A percentile compares a stretch with the other conserved stretches of the same genome.
Conservation (phyloP, 30 jellyfish, hydroid and myxozoan genomes). For the Aurelia sp. region DNA sequence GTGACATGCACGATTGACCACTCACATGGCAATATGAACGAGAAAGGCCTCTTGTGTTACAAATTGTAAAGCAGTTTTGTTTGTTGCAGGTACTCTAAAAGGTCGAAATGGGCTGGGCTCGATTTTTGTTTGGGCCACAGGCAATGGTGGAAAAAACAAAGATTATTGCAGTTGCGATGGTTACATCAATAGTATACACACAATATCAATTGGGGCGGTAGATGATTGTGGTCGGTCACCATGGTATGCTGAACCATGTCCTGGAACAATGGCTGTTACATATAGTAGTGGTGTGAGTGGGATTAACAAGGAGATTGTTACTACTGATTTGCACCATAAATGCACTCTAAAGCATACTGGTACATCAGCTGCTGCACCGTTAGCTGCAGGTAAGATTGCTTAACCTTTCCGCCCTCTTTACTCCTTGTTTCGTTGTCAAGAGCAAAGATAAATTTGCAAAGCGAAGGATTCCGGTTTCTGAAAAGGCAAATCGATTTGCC, state of each 20-base stretch:
- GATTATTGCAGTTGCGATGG: constrained; percentile 99
- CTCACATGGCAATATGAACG: too few relatives aligned
- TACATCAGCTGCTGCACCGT: constrained; percentile 99
- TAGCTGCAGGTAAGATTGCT: constrained; percentile 90
- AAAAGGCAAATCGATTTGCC: too few relatives aligned
- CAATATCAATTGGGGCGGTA: constrained; percentile 98
- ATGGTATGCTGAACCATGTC: constrained; percentile 99
- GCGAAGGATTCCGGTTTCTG: too few relatives aligned
- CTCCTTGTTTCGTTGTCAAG: too few relatives aligned
- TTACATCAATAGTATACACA: constrained; percentile 89
- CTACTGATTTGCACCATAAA: constrained; percentile 90
- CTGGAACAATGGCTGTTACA: constrained; percentile 99
- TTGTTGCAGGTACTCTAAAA: constrained; percentile 58
- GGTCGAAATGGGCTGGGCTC: constrained; percentile 97
- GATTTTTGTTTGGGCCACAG: constrained; percentile 99
- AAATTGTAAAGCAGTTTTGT: too few relatives aligned
- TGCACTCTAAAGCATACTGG: constrained; percentile 96
- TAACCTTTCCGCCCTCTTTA: neutral
- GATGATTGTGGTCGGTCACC: constrained; percentile 98
- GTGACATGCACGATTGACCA: too few relatives aligned
- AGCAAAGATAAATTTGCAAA: too few relatives aligned
- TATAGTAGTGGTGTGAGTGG: constrained; percentile 97
- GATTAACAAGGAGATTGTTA: constrained; percentile 84
- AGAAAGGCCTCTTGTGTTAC: too few relatives aligned
- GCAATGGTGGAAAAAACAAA: constrained; percentile 92